phyloP scores from a whole-genome alignment of 2,797 vertebrate species.

The Spheniscus humboldti region DNA sequence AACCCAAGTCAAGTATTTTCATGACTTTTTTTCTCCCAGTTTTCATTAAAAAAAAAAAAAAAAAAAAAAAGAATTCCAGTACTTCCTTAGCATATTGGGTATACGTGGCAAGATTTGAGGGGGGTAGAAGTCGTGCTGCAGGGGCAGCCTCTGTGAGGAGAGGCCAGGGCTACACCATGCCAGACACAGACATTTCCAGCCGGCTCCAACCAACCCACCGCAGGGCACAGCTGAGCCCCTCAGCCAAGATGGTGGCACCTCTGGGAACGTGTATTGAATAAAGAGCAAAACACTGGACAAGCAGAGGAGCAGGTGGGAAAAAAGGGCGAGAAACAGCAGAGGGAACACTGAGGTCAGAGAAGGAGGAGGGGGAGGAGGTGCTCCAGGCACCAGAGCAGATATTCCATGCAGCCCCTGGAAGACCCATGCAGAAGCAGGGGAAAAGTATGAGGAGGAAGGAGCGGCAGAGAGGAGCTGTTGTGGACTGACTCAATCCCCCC shows the following conservation, averaged over 20 bases:
- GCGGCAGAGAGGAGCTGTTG: neutral
- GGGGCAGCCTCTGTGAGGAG: neutral
- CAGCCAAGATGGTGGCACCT: neutral
- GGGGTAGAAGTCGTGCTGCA: rapidly evolving
- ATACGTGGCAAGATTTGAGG: neutral
- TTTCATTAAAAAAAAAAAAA: neutral
- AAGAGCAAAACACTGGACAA: neutral
- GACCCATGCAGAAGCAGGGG: neutral
- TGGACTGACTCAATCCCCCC: neutral
- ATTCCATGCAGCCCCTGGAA: neutral
- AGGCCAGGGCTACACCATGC: rapidly evolving
- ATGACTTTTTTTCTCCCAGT: neutral
- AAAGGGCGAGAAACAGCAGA: neutral
- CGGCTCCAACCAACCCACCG: rapidly evolving
- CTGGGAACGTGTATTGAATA: neutral
- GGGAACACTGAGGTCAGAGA: neutral
- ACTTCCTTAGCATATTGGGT: neutral
- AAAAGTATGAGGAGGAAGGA: neutral
- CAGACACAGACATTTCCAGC: neutral
- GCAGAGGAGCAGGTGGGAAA: neutral
- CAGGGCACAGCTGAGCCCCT: neutral
- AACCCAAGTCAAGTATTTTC: neutral
- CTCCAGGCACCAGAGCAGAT: neutral
- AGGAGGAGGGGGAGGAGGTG: neutral
- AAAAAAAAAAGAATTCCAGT: no score